These are phyloP conservation scores for Gymnothorax javanicus DNA, from an alignment of 2,797 vertebrate species.

Conservation along the genomic window DNA sequence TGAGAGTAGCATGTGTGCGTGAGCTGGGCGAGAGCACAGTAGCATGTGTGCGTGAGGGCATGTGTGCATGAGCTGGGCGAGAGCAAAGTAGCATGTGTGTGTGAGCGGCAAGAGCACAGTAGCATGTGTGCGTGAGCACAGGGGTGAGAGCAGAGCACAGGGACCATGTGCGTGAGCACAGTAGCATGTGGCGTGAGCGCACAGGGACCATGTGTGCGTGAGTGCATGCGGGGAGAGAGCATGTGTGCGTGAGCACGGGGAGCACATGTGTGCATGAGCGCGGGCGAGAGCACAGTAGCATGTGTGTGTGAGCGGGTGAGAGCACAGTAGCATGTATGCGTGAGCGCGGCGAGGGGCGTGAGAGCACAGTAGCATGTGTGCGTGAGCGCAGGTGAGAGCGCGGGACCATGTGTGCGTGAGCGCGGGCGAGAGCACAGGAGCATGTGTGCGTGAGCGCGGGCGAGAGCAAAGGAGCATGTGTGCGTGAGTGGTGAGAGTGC, in stretches of 20 bases:
- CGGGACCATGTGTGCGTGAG: too few relatives aligned
- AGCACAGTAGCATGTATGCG: not conserved
- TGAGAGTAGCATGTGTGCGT: not conserved
- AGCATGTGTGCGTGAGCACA: not conserved
- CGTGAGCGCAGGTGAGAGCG: not conserved
- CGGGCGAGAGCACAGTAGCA: too few relatives aligned
- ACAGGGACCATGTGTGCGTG: too few relatives aligned
- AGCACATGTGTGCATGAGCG: not conserved
- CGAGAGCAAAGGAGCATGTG: not conserved
- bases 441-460: not conserved
- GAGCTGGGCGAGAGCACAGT: not conserved
- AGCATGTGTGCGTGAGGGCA: not conserved
- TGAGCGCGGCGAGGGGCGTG: too few relatives aligned
- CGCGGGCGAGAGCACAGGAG: not conserved
- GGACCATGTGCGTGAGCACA: too few relatives aligned
- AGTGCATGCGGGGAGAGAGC: not conserved
- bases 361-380: not conserved
- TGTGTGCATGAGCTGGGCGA: not conserved
- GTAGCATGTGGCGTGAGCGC: not conserved
- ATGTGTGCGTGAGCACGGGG: not conserved
- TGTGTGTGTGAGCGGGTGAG: not conserved
- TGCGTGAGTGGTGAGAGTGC: not conserved
- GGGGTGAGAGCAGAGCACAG: too few relatives aligned
- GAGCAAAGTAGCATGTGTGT: not conserved
- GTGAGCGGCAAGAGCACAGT: too few relatives aligned